A percentile compares a stretch with the other conserved stretches of the same genome.
Evolutionary conservation across 2,797 vertebrate species (phyloP).

Genomic region (Sebastes trivittatus): DNA sequence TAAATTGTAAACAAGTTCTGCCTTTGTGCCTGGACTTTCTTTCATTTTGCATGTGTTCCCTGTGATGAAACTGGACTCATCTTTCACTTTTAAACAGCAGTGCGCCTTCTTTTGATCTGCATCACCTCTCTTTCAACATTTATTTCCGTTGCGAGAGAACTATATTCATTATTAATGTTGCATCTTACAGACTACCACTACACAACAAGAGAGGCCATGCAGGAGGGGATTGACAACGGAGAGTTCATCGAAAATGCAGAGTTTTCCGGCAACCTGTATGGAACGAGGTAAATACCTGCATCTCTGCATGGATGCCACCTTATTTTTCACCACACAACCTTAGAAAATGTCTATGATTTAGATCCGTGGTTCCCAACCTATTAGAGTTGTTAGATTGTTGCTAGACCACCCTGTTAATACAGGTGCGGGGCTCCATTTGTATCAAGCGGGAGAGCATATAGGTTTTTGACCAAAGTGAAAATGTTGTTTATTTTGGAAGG

Average conservation of each 20-base stretch:
- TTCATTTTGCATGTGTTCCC: not conserved
- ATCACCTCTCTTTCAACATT: not conserved
- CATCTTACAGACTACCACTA: constrained; percentile 91
- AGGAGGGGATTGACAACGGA: constrained; percentile 86
- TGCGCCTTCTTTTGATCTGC: not conserved
- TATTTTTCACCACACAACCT: not conserved
- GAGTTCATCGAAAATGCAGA: constrained; percentile 94
- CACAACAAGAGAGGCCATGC: constrained; percentile 90
- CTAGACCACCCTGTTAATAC: not conserved
- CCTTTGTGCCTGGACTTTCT: not conserved
- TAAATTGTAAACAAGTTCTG: not conserved
- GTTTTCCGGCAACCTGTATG: constrained; percentile 96
- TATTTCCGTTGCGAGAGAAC: not conserved
- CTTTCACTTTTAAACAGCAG: not conserved
- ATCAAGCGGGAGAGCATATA: not conserved
- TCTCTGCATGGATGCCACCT: not conserved
- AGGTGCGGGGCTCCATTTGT: not conserved
- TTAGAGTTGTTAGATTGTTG: not conserved
- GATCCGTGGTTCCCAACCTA: too few relatives aligned
- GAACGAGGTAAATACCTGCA: constrained; percentile 88
- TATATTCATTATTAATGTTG: constrained; percentile 5
- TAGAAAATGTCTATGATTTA: not conserved
- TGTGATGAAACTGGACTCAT: not conserved
- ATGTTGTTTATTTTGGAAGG: not conserved
- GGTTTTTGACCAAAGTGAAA: not conserved